phyloP scores from a whole-genome alignment of 1,140 invertebrate genomes.

The Penaeus indicus region DNA sequence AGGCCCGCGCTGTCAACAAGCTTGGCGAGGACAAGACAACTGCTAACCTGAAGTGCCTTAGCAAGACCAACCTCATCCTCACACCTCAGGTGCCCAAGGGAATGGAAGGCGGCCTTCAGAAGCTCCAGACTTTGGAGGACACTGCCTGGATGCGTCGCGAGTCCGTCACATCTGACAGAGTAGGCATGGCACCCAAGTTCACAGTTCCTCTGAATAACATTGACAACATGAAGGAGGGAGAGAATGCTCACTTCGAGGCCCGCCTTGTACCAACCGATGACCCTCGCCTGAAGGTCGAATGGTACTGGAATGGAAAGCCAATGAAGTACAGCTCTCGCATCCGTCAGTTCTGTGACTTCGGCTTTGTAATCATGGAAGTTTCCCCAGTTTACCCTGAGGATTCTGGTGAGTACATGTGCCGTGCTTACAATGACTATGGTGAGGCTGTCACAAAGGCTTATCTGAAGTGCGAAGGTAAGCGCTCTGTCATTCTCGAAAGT shows the following conservation, averaged over 20 bases:
- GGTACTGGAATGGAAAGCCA: slow-evolving; percentile 95
- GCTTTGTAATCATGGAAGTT: slow-evolving; percentile 93
- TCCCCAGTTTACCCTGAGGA: slow-evolving; percentile 95
- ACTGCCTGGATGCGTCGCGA: slow-evolving; percentile 81
- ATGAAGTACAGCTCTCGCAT: slow-evolving; percentile 90
- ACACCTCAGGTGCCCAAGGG: slow-evolving; percentile 93
- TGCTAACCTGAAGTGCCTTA: slow-evolving; percentile 86
- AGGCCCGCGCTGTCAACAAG: slow-evolving; percentile 92
- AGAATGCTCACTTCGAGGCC: slow-evolving; percentile 95
- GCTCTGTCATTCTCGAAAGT: slow-evolving; percentile 91
- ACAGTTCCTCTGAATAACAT: slow-evolving; percentile 90
- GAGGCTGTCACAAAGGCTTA: slow-evolving; percentile 93
- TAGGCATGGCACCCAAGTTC: slow-evolving; percentile 88
- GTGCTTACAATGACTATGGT: slow-evolving; percentile 90
- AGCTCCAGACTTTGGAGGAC: slow-evolving; percentile 93
- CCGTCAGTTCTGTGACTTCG: slow-evolving; percentile 95
- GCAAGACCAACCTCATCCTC: slow-evolving; percentile 92
- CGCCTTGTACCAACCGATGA: slow-evolving; percentile 92
- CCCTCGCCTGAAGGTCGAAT: slow-evolving; percentile 93
- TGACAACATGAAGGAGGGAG: slow-evolving; percentile 87
- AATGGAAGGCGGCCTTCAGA: slow-evolving; percentile 92
- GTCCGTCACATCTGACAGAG: slow-evolving; percentile 79
- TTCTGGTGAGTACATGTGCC: slow-evolving; percentile 92
- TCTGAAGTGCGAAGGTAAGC: slow-evolving; percentile 87
- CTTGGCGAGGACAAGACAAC: slow-evolving; percentile 90